Conservation (phyloP, 2,888 invertebrate species). For the Cataglyphis livida region DNA sequence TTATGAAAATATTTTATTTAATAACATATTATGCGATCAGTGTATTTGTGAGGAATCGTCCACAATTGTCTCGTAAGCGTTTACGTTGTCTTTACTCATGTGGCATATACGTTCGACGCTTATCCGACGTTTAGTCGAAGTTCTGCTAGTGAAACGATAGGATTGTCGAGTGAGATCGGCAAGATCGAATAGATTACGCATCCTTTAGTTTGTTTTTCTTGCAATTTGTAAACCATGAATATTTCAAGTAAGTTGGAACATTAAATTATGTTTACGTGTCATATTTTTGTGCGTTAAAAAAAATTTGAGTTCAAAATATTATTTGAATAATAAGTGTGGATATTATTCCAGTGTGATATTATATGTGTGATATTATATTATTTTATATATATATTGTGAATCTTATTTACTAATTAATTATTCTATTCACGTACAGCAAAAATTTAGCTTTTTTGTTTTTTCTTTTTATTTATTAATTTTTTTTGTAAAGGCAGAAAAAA, state of each 20-base stretch:
- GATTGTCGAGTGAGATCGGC: slow-evolving; percentile 33
- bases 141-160: slow-evolving; percentile 49
- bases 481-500: background rate
- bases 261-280: background rate
- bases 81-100: slow-evolving; percentile 26
- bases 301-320: background rate
- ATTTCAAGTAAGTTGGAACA: slow-evolving; percentile 12
- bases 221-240: slow-evolving; percentile 1
- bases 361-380: background rate
- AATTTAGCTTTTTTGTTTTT: background rate
- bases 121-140: slow-evolving; percentile 37
- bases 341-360: background rate
- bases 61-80: slow-evolving; percentile 33
- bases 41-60: background rate
- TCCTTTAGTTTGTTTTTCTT: slow-evolving; percentile 10
- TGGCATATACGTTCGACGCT: background rate
- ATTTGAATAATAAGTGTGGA: background rate
- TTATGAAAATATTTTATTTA: too few species aligned
- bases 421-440: background rate
- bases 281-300: background rate
- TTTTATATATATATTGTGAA: background rate
- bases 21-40: background rate
- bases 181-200: background rate
- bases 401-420: background rate
- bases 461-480: background rate